Base-by-base conservation (phyloP, 2,888 invertebrate species). In the Diarsia rubi region DNA sequence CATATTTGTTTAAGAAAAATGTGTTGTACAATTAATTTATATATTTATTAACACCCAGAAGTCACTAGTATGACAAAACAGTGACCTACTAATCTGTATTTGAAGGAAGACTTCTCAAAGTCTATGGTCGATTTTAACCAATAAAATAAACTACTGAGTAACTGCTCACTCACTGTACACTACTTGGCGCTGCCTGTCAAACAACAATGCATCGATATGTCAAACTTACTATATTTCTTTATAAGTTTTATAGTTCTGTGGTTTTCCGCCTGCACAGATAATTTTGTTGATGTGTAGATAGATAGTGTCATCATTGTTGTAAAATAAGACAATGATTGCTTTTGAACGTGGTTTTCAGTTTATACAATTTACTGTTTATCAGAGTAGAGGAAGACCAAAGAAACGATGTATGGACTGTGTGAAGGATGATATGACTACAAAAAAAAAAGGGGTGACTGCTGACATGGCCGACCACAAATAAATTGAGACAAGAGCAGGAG, bases 1-100 rank as follows among this genome's bases (percentile, higher is more conserved):
- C 47, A 27, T 31, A 37, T 52, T n/a, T 27, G 42, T 42, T 31
- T 27, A 62, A 54, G 73, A 42, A 72, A 76, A 79, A 72, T 63
- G 16, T 54, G 14, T 0, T 47, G 14, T 3, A 73, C 16, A 79
- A 31, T 62, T 74, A 6, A 21, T 74, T 54, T 31, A 52, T 52
- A n/a, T 11, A 12, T 73, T n/a, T 52, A 79, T 44, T 6, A 49
- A 71, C 52, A 44, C 44, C 12, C 21, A 24, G 5, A 16, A 21
- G 3, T 6, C 6, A 49, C 24, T 3, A 16, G 24, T 47, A 37
- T 27, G 37, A 42, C 24, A 12, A 37, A 49, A 37, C 11, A 49
- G 16, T 27, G 14, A 24, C 49, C 14, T 62, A 37, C 21, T 62
- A 62, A 37, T 19, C 19, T 59, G 31, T 31, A n/a, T 59, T 31